Evolutionary conservation across 2,797 vertebrate genomes (phyloP).

Genomic region (Botia kubotai): DNA sequence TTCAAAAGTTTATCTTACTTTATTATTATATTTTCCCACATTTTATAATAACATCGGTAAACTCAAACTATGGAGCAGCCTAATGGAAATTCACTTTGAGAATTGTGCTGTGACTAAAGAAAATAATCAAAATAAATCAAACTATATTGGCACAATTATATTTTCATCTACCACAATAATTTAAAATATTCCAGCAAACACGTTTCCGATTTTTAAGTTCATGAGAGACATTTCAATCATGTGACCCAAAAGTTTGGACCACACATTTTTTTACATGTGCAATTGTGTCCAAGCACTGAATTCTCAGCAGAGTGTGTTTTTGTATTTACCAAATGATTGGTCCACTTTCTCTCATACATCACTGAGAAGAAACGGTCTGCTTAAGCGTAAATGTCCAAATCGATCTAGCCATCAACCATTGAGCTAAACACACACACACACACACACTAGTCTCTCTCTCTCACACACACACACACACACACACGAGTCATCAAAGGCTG

Average conservation of each 20-base stretch:
- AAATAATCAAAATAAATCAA: too few species aligned
- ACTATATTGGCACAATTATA: too few species aligned
- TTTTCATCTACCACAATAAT: too few species aligned
- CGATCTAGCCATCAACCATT: not conserved
- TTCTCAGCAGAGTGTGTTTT: not conserved
- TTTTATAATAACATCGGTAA: too few species aligned
- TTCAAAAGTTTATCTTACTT: not conserved
- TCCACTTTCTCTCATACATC: not conserved
- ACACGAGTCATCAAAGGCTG: conserved; percentile 3
- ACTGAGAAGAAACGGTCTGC: not conserved
- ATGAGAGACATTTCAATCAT: too few species aligned
- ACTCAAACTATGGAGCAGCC: too few species aligned
- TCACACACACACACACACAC: not conserved
- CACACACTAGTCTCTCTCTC: not conserved
- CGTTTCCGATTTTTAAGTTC: too few species aligned
- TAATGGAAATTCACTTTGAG: too few species aligned
- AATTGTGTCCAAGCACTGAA: not conserved
- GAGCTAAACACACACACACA: not conserved
- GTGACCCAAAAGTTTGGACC: too few species aligned
- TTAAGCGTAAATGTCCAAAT: conserved; percentile 6
- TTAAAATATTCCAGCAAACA: too few species aligned
- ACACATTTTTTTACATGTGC: not conserved
- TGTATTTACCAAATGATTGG: not conserved
- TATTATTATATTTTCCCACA: too few species aligned
- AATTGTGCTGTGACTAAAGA: too few species aligned